Evolutionary conservation across 2,797 vertebrate genomes (phyloP).

Genomic region (Microctenopoma steveboyesi): DNA sequence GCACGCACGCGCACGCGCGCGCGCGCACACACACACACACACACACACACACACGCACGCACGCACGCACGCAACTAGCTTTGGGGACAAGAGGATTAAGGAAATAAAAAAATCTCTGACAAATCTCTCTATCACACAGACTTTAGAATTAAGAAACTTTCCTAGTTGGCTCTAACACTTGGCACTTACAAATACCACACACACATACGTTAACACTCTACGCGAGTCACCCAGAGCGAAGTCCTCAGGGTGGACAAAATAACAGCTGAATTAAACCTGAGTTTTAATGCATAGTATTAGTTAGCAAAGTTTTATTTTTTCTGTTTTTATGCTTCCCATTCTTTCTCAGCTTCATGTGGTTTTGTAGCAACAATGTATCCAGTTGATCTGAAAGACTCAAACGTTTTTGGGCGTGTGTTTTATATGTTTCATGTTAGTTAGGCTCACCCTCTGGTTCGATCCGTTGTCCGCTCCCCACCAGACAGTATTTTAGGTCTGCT

Average conservation of each 20-base stretch:
- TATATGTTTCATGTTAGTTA: neutral
- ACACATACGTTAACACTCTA: constrained; percentile 51
- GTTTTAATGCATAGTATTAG: neutral
- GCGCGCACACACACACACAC: constrained; percentile 18
- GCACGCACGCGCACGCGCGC: constrained; percentile 47
- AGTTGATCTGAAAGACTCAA: neutral
- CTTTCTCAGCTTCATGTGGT: neutral
- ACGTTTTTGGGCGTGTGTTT: neutral
- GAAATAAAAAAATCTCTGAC: constrained; percentile 57
- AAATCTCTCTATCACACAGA: constrained; percentile 70
- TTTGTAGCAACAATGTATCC: neutral
- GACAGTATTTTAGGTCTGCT: constrained; percentile 94
- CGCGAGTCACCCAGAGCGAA: constrained; percentile 25
- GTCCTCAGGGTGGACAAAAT: neutral
- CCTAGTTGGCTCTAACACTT: constrained; percentile 48
- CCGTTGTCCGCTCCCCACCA: constrained; percentile 90
- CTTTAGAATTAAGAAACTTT: constrained; percentile 62
- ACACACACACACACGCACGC: constrained; percentile 47
- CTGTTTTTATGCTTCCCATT: neutral
- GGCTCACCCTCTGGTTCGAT: constrained; percentile 86
- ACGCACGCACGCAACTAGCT: constrained; percentile 35
- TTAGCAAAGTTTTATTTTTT: neutral
- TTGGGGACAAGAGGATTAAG: constrained; percentile 74
- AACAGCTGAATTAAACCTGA: constrained; percentile 16
- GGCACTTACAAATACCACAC: constrained; percentile 52